Evolutionary conservation across 2,888 invertebrate genomes (phyloP).

Genomic region (Tigriopus californicus): DNA sequence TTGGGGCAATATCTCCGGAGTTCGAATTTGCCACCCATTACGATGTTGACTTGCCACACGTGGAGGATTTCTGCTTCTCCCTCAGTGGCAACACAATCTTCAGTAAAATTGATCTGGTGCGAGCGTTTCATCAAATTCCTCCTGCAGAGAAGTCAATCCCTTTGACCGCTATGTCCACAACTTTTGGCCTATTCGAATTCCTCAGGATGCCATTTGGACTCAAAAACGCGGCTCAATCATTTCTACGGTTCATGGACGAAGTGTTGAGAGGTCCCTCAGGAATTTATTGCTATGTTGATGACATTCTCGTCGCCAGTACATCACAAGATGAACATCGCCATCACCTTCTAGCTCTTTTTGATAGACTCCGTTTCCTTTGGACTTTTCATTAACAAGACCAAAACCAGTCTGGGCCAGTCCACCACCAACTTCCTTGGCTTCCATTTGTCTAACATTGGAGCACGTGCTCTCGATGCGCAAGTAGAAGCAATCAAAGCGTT

Average conservation of each 20-base stretch:
- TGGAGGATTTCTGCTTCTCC: too few relatives aligned
- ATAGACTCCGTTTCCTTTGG: not conserved
- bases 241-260: constrained; percentile 21
- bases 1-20: too few relatives aligned
- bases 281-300: constrained; percentile 24
- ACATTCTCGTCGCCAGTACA: constrained; percentile 21
- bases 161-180: too few relatives aligned
- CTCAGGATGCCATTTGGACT: too few relatives aligned
- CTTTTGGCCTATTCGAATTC: too few relatives aligned
- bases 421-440: constrained; percentile 15
- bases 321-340: not conserved
- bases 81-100: too few relatives aligned
- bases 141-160: too few relatives aligned
- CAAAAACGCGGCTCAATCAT: constrained; percentile 28
- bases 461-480: constrained; percentile 12
- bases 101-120: too few relatives aligned
- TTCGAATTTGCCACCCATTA: too few relatives aligned
- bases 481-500: constrained; percentile 16
- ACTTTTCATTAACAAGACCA: not conserved
- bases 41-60: too few relatives aligned
- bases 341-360: not conserved
- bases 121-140: too few relatives aligned
- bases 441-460: constrained; percentile 10
- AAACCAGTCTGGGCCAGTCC: not conserved
- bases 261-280: constrained; percentile 22